Evolutionary conservation across 2,888 invertebrate species (phyloP).

Genomic region (Meghimatium bilineatum): DNA sequence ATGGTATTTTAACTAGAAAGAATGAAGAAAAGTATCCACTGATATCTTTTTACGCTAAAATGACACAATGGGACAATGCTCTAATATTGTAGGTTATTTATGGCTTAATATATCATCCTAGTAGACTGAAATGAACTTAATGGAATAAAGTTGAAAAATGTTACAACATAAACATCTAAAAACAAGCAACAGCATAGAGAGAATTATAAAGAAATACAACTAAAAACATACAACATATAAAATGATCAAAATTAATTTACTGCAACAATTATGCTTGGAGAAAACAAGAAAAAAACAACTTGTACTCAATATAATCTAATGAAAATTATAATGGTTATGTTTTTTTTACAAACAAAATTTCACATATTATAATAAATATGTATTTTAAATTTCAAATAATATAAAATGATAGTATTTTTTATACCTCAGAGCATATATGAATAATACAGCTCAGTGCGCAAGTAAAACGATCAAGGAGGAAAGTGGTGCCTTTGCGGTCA

Average conservation of each 20-base stretch:
- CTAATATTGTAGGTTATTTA: too few relatives aligned
- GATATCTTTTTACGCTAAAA: neutral
- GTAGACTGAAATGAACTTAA: neutral
- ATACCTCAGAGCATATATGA: neutral
- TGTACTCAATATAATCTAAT: too few relatives aligned
- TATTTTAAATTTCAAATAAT: neutral
- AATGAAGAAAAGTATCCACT: neutral
- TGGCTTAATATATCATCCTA: neutral
- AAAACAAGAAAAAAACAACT: neutral
- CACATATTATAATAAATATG: neutral
- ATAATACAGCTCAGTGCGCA: too few relatives aligned
- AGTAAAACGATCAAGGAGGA: too few relatives aligned
- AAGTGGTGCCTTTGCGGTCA: too few relatives aligned
- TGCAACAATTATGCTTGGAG: neutral
- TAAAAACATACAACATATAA: neutral
- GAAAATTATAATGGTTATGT: neutral
- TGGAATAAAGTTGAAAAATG: neutral
- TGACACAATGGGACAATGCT: neutral
- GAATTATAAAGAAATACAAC: neutral
- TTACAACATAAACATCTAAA: constrained; percentile 11
- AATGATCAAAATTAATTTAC: neutral
- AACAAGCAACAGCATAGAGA: neutral
- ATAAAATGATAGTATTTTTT: neutral
- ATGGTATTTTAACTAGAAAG: neutral
- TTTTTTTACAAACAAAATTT: neutral